phyloP scores from a whole-genome alignment of 2,888 invertebrate species.

The Tenthredo distinguenda region DNA sequence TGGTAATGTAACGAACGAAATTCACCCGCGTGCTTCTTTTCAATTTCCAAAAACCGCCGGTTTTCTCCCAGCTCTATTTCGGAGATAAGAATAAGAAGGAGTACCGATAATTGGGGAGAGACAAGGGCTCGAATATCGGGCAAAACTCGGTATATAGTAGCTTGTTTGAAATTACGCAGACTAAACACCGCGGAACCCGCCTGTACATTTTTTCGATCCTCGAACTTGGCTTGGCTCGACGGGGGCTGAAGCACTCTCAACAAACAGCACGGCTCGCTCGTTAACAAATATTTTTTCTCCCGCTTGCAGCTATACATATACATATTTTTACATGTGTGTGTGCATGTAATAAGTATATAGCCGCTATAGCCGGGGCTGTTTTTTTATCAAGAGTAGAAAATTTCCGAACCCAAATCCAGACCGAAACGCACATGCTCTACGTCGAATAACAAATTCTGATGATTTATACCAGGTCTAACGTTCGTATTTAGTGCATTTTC shows the following conservation, averaged over 20 bases:
- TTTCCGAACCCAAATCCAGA: neutral
- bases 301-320: neutral
- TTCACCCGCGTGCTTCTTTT: too few species aligned
- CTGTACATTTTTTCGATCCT: constrained; percentile 15
- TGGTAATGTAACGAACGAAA: too few species aligned
- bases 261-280: constrained; percentile 30
- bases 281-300: constrained; percentile 24
- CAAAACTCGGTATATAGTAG: neutral
- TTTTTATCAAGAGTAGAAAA: neutral
- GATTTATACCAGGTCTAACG: neutral
- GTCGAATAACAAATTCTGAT: constrained; percentile 1
- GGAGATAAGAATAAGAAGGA: neutral
- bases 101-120: neutral
- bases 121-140: constrained; percentile 1
- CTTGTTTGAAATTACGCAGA: constrained; percentile 44
- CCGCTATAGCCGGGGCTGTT: neutral
- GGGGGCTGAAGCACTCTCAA: constrained; percentile 36
- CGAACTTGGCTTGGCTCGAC: constrained; percentile 4
- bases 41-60: too few species aligned
- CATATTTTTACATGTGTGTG: neutral
- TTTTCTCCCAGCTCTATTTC: too few species aligned
- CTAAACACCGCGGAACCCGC: constrained; percentile 12
- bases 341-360: neutral
- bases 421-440: neutral
- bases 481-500: neutral